A percentile compares a stretch with the other conserved stretches of the same genome.
Evolutionary conservation across 2,113 vertebrate species (phyloP).

Genomic region (Erythrocercus mccallii): DNA sequence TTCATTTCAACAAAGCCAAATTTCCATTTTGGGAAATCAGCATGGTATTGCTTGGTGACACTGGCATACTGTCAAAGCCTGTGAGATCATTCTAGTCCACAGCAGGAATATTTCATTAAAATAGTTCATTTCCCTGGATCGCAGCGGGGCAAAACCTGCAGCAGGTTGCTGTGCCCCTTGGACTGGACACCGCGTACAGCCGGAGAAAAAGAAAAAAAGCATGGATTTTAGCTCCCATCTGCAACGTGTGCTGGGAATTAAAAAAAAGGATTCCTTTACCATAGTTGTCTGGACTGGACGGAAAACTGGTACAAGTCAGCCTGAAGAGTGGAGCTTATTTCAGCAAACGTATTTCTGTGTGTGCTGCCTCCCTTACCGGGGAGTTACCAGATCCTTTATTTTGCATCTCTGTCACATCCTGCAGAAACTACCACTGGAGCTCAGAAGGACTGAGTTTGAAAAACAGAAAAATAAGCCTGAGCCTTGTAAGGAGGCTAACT

Average conservation of each 20-base stretch:
- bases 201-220: not conserved
- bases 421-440: not conserved
- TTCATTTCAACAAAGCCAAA: not conserved
- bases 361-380: not conserved
- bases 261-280: not conserved
- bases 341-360: accelerated
- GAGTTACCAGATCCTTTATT: not conserved
- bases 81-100: constrained; percentile 54
- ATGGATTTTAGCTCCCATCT: not conserved
- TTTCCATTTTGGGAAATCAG: constrained; percentile 35
- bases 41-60: not conserved
- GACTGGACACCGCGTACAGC: not conserved
- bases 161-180: constrained; percentile 9
- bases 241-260: accelerated
- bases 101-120: constrained; percentile 50
- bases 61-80: constrained; percentile 25
- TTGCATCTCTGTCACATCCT: not conserved
- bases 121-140: constrained; percentile 61
- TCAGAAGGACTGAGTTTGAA: not conserved
- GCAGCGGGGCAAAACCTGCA: not conserved
- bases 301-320: not conserved
- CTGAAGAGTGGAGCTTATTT: not conserved
- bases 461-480: not conserved
- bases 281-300: not conserved
- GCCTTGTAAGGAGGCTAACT: not conserved